phyloP scores from a whole-genome alignment of 1,140 invertebrate species.

The Drosophila quadrilineata region DNA sequence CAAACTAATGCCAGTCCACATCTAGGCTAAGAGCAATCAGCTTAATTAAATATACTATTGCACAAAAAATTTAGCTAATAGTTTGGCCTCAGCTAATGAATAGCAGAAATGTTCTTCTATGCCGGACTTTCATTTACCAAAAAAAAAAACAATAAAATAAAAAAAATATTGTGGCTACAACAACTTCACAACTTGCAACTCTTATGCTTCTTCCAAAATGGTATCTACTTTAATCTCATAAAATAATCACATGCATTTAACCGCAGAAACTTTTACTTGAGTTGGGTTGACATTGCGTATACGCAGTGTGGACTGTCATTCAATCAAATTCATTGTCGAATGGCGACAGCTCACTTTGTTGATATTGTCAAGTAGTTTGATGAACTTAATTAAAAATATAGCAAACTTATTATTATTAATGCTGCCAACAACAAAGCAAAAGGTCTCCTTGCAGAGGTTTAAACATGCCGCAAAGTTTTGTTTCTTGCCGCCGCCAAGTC shows the following conservation, averaged over 20 bases:
- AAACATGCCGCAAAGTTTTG: conserved; percentile 38
- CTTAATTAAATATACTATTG: conserved; percentile 20
- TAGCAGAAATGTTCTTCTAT: neutral
- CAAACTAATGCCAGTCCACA: conserved; percentile 27
- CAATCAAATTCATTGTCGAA: neutral
- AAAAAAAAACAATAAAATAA: neutral
- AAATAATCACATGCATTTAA: conserved; percentile 7
- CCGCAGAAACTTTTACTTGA: conserved; percentile 3
- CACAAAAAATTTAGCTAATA: neutral
- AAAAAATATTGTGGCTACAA: too few species aligned
- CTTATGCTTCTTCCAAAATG: neutral
- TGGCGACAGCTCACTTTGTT: conserved; percentile 66
- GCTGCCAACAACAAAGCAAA: conserved; percentile 9
- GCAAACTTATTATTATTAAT: conserved; percentile 70
- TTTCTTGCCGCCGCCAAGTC: too few species aligned
- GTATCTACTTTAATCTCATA: neutral
- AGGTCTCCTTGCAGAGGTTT: conserved; percentile 26
- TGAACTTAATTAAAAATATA: conserved; percentile 77
- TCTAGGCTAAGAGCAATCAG: conserved; percentile 11
- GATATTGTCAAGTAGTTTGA: conserved; percentile 70
- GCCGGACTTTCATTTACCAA: neutral
- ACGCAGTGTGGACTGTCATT: conserved; percentile 1
- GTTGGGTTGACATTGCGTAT: conserved; percentile 11
- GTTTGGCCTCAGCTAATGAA: conserved; percentile 5
- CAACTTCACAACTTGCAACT: neutral